Base-by-base conservation (phyloP, 2,888 invertebrate species). In the Drosophila trichaetosa region DNA sequence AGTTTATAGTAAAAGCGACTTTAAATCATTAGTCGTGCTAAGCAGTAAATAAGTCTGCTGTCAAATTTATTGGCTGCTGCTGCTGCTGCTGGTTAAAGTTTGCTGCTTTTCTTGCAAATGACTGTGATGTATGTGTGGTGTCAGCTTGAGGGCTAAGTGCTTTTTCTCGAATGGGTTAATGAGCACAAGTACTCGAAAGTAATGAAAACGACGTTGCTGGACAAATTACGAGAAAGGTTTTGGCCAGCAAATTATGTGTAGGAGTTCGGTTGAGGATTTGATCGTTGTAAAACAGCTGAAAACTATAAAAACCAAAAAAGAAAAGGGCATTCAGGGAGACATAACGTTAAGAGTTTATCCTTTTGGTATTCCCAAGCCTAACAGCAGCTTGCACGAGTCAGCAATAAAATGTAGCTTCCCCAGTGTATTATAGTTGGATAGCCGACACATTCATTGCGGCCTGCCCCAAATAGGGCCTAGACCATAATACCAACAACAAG, bases 1-100 rank as follows among this genome's bases (percentile, higher is more conserved):
- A 56, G 40, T 62, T 34, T 33, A 33, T 48, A 60, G 57, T 73
- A 67, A 61, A 58, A 75, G 77, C 75, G 73, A 77, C 77, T 82
- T 85, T 79, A 85, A 84, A 85, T 83, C 84, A 84, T 84, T 84
- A 82, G 69, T 65, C 33, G 48, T 18, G 46, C 79, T 33, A 49
- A 67, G 68, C 69, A 64, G 46, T 27, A 46, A 52, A 46, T 31
- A 40, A 49, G 52, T 40, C 51, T 48, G 69, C 82, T 79, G 79
- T 82, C 85, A 82, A 80, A 76, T 66, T 62, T 78, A 58, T 63
- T 62, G 69, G 71, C 71, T 76, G 79, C 71, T 68, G 65, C 46
- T 46, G 42, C 6, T 42, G 21, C 40, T 40, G 42, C 11, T 42
- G 54, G 36, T 46, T 65, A 57, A 68, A 59, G 58, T 63, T 57